These are phyloP conservation scores for Tenthredo distinguenda DNA, from an alignment of 2,888 invertebrate genomes.

Conservation along the genomic window DNA sequence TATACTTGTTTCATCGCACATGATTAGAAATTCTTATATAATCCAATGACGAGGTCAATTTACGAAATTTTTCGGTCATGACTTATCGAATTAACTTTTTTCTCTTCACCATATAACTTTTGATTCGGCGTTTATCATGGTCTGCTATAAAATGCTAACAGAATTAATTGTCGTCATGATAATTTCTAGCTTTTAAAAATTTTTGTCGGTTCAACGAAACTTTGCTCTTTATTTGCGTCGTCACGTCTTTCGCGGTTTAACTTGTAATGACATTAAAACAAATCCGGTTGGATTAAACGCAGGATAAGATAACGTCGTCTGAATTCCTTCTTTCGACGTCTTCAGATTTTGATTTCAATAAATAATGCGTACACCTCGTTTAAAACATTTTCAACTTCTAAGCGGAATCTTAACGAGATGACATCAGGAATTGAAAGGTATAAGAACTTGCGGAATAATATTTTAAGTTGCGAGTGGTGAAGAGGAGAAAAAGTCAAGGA, in stretches of 20 bases:
- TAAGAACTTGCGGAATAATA: too few species aligned
- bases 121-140: background rate
- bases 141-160: background rate
- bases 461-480: too few species aligned
- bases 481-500: too few species aligned
- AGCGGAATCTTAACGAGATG: too few species aligned
- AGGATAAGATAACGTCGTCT: background rate
- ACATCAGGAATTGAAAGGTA: too few species aligned
- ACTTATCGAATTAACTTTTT: background rate
- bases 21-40: slow-evolving; percentile 5
- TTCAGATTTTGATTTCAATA: too few species aligned
- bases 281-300: background rate
- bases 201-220: background rate
- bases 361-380: too few species aligned
- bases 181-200: background rate
- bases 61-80: slow-evolving; percentile 1
- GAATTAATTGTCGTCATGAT: background rate
- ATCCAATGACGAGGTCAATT: background rate
- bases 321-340: background rate
- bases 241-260: background rate
- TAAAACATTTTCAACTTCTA: too few species aligned
- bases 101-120: background rate
- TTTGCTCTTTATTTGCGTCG: background rate
- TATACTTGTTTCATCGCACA: background rate
- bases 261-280: background rate